A percentile compares a stretch with the other conserved stretches of the same genome.
Conservation (phyloP, 2,888 invertebrate species). For the Thecophora atra region DNA sequence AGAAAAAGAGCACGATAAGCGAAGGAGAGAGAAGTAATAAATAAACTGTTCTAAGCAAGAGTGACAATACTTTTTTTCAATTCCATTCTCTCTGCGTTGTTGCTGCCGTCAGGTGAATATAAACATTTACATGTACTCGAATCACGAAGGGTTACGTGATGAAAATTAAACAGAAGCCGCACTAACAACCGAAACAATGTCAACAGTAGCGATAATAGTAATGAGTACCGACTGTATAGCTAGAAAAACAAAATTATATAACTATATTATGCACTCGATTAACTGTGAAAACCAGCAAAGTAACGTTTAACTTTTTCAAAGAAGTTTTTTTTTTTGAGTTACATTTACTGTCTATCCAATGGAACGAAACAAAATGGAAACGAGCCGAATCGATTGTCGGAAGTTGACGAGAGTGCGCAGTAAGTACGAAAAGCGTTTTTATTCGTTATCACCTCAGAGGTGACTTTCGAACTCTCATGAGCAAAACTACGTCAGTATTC, state of each 20-base stretch:
- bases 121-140: constrained; percentile 17
- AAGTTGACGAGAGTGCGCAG: constrained; percentile 53
- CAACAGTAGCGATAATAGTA: background rate
- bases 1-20: background rate
- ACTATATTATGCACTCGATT: background rate
- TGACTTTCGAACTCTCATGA: constrained; percentile 14
- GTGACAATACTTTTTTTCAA: background rate
- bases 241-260: constrained; percentile 21
- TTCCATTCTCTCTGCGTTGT: no score
- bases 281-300: background rate
- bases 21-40: background rate
- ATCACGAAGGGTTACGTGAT: constrained; percentile 33
- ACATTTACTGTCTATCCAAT: constrained; percentile 3
- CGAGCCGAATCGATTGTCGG: constrained; percentile 50
- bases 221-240: background rate
- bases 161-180: constrained; percentile 15
- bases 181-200: background rate
- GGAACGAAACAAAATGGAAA: constrained; percentile 16
- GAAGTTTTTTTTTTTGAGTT: no score
- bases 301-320: no score
- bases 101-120: constrained; percentile 12
- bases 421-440: constrained; percentile 48
- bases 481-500: no score
- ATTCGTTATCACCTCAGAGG: background rate
- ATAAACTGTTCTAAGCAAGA: constrained; percentile 14